phyloP scores from a whole-genome alignment of 2,797 vertebrate genomes.

The Chaetophractus vellerosus region DNA sequence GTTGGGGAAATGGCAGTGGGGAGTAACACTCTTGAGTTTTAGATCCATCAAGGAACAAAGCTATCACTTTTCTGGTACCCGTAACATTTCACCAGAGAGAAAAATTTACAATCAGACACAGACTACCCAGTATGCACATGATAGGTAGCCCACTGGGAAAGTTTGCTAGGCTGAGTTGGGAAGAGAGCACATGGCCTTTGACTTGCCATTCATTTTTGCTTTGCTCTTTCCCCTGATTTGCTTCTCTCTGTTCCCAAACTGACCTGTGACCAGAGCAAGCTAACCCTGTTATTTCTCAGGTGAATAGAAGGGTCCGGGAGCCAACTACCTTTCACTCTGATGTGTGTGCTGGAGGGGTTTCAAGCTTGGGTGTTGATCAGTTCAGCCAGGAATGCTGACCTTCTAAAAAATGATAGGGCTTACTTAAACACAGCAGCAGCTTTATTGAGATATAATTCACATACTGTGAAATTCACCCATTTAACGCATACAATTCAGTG shows the following conservation, averaged over 20 bases:
- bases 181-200: constrained; percentile 61
- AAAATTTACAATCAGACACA: constrained; percentile 69
- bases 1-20: constrained; percentile 59
- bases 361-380: constrained; percentile 22
- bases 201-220: constrained; percentile 54
- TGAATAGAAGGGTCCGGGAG: constrained; percentile 26
- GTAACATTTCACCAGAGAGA: constrained; percentile 86
- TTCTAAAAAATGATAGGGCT: constrained; percentile 62
- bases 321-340: not conserved
- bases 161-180: not conserved
- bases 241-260: constrained; percentile 60
- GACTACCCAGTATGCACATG: not conserved
- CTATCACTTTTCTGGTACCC: constrained; percentile 86
- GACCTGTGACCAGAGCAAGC: constrained; percentile 29
- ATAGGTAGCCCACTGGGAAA: constrained; percentile 47
- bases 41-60: constrained; percentile 75
- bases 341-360: constrained; percentile 33
- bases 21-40: constrained; percentile 70
- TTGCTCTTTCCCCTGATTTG: constrained; percentile 6
- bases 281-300: constrained; percentile 45
- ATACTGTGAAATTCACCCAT: not conserved
- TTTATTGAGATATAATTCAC: constrained; percentile 62
- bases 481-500: constrained; percentile 32
- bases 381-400: constrained; percentile 69
- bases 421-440: not conserved